These are phyloP conservation scores for Drosophila paulistorum DNA, from an alignment of 1,140 invertebrate species.

Conservation along the genomic window DNA sequence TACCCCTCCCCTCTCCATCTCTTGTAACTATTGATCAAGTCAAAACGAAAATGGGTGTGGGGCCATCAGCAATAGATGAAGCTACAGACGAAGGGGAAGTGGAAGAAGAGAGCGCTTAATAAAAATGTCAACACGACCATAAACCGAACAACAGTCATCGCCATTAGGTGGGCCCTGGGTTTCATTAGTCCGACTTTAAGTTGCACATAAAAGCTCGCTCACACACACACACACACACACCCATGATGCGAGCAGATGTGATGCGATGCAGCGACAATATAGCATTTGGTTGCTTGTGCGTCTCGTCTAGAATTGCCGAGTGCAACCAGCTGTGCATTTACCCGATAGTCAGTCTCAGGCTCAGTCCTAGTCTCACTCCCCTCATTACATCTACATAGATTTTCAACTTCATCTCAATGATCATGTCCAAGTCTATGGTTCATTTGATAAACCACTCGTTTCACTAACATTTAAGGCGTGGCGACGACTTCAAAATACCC, in stretches of 20 bases:
- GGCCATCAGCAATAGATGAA: constrained; percentile 19
- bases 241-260: constrained; percentile 1
- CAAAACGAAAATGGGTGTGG: constrained; percentile 1
- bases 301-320: constrained; percentile 46
- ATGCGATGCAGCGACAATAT: background rate
- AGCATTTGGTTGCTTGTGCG: constrained; percentile 27
- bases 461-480: background rate
- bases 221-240: constrained; percentile 22
- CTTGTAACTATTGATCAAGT: background rate
- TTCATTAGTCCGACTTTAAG: constrained; percentile 65
- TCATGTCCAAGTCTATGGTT: constrained; percentile 14
- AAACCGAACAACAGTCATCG: constrained; percentile 62
- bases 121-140: constrained; percentile 79
- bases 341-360: background rate
- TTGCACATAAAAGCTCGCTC: constrained; percentile 68
- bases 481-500: background rate
- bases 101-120: constrained; percentile 57
- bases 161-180: constrained; percentile 54
- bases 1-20: background rate
- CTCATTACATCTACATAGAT: background rate
- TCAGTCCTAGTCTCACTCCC: background rate
- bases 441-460: constrained; percentile 5
- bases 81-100: background rate
- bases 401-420: constrained; percentile 17
- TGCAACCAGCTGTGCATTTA: constrained; percentile 38